Percentiles rank a stretch among this genome's conserved stretches.
Conservation (phyloP, 2,797 vertebrate genomes). For the Sarcoramphus papa region DNA sequence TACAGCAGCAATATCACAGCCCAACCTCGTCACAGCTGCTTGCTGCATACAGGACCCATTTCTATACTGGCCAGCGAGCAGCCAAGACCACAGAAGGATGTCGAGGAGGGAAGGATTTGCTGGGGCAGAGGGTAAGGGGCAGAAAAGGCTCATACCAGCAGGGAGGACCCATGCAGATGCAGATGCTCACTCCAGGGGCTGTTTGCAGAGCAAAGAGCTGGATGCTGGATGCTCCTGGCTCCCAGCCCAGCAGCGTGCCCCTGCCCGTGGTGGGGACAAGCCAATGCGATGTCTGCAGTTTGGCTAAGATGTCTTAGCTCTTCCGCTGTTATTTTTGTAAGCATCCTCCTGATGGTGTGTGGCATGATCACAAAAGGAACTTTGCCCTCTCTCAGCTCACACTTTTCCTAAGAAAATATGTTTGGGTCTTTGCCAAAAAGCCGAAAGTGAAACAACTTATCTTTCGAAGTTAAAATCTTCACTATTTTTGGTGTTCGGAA, state of each 20-base stretch:
- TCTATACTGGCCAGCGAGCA: neutral
- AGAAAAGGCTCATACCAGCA: neutral
- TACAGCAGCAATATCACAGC: neutral
- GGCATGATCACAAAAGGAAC: neutral
- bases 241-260: neutral
- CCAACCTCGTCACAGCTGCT: neutral
- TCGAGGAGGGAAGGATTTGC: neutral
- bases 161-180: neutral
- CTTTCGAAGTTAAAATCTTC: neutral
- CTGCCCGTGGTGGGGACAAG: neutral
- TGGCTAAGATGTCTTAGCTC: neutral
- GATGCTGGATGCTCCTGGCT: neutral
- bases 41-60: neutral
- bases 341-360: neutral
- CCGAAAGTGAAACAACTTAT: neutral
- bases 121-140: neutral
- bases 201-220: neutral
- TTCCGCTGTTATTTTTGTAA: neutral
- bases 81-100: neutral
- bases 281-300: accelerated
- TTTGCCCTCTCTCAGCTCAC: neutral
- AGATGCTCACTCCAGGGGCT: neutral
- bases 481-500: accelerated
- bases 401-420: neutral
- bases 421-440: neutral